phyloP scores from a whole-genome alignment of 2,888 invertebrate genomes.

The Cremastobaeus sp. region DNA sequence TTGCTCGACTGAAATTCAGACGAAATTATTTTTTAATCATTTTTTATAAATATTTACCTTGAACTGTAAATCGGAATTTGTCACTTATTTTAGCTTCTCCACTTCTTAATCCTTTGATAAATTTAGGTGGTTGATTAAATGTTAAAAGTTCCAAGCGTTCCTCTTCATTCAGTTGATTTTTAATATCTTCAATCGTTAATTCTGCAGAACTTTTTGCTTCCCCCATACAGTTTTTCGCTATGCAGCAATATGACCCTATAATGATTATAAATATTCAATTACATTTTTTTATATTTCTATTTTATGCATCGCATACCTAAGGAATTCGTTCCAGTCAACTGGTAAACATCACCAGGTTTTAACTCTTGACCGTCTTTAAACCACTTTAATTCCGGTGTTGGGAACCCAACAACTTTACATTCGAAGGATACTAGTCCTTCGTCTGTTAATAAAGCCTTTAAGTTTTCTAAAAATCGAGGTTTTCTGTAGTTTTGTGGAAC shows the following conservation, averaged over 20 bases:
- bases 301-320: too few relatives aligned
- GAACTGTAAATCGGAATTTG: conserved; percentile 87
- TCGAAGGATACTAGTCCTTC: conserved; percentile 95
- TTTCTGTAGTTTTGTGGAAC: conserved; percentile 94
- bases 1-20: too few relatives aligned
- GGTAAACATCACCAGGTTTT: conserved; percentile 94
- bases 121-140: conserved; percentile 90
- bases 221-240: conserved; percentile 94
- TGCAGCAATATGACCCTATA: conserved; percentile 89
- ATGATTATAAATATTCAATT: neutral
- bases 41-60: conserved; percentile 80
- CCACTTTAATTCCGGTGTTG: conserved; percentile 92
- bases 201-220: conserved; percentile 92
- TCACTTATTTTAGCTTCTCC: conserved; percentile 91
- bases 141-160: conserved; percentile 87
- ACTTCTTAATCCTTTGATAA: conserved; percentile 89
- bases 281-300: too few relatives aligned
- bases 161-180: conserved; percentile 92
- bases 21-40: neutral
- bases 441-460: conserved; percentile 92
- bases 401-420: conserved; percentile 95
- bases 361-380: conserved; percentile 95
- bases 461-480: conserved; percentile 92
- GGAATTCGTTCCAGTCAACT: conserved; percentile 93
- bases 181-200: conserved; percentile 93